These are phyloP conservation scores for Corythoichthys haematopterus DNA, from an alignment of 2,113 vertebrate species.

Conservation along the genomic window DNA sequence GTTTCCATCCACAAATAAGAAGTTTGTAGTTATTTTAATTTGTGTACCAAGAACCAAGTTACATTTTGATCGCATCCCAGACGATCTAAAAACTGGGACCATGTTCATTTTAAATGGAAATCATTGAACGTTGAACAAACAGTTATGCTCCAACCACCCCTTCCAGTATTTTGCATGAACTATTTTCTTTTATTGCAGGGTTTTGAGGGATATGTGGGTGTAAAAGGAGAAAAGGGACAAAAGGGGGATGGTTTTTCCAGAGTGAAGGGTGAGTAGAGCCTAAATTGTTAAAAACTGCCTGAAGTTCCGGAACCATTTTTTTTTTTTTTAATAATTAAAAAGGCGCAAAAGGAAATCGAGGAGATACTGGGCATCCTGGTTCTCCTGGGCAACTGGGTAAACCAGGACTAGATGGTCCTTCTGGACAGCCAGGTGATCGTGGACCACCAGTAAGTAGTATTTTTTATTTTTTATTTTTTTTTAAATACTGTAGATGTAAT, in stretches of 20 bases:
- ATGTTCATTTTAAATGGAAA: conserved; percentile 2
- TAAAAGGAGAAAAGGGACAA: conserved; percentile 49
- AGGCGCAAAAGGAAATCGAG: conserved; percentile 53
- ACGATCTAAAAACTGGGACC: background rate
- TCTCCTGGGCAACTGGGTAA: conserved; percentile 54
- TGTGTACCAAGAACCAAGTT: no score
- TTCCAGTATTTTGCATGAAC: background rate
- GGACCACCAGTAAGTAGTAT: conserved; percentile 74
- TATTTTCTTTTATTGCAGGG: conserved; percentile 36
- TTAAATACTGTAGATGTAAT: background rate
- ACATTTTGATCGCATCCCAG: no score
- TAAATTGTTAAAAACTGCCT: background rate
- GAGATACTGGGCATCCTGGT: conserved; percentile 68
- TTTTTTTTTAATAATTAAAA: conserved; percentile 8
- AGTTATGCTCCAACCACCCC: background rate
- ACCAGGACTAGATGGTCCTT: conserved; percentile 71
- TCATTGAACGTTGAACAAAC: background rate
- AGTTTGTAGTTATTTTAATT: no score
- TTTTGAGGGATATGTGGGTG: conserved; percentile 34
- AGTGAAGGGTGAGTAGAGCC: conserved; percentile 36
- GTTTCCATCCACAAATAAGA: no score
- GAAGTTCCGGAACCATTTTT: background rate
- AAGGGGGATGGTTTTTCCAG: conserved; percentile 41
- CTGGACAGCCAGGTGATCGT: conserved; percentile 74
- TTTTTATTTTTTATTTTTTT: background rate